Percentiles rank a stretch among this genome's conserved stretches.
phyloP scores from a whole-genome alignment of 1,140 invertebrate genomes.

The Temnothorax longispinosus region DNA sequence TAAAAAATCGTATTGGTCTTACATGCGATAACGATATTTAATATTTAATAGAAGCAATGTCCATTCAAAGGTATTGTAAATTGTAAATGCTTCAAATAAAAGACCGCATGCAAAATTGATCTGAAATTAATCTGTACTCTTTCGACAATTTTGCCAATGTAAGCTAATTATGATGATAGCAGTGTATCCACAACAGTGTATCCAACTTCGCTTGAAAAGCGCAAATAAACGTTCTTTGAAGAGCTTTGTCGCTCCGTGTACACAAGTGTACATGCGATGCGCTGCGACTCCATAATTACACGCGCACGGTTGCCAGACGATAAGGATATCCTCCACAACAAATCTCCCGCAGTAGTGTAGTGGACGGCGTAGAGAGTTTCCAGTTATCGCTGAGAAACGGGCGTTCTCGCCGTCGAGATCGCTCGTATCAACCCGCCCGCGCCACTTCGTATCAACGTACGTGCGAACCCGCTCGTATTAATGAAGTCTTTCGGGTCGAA shows the following conservation, averaged over 20 bases:
- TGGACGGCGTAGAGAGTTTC: conserved; percentile 37
- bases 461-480: conserved; percentile 47
- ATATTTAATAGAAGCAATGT: background rate
- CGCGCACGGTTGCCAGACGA: conserved; percentile 35
- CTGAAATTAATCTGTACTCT: background rate
- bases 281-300: conserved; percentile 46
- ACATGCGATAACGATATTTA: background rate
- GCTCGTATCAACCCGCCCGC: background rate
- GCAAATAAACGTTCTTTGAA: conserved; percentile 6
- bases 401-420: conserved; percentile 1
- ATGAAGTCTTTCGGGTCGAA: conserved; percentile 55
- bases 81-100: background rate
- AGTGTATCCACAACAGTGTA: background rate
- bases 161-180: background rate
- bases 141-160: background rate
- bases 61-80: too few species aligned
- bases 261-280: conserved; percentile 11
- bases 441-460: conserved; percentile 36
- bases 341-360: conserved; percentile 18
- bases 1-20: background rate
- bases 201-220: conserved; percentile 30
- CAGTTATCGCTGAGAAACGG: conserved; percentile 47
- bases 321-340: conserved; percentile 48
- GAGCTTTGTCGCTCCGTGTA: background rate
- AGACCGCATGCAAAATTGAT: background rate